These are phyloP conservation scores for Cacatua alba DNA, from an alignment of 2,113 vertebrate species.

Conservation along the genomic window DNA sequence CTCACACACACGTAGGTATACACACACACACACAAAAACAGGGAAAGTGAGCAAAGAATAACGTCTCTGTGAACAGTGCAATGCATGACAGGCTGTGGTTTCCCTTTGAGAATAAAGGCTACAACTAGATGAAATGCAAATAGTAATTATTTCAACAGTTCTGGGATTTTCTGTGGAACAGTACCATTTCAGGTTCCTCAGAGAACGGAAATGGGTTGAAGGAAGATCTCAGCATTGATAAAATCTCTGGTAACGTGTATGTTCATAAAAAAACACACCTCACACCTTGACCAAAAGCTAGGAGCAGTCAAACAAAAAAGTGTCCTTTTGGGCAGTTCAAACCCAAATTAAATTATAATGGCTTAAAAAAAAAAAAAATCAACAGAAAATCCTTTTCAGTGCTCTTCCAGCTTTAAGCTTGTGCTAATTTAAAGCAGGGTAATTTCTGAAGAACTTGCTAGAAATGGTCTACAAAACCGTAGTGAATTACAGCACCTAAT, in stretches of 20 bases:
- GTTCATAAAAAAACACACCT: neutral
- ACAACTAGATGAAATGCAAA: neutral
- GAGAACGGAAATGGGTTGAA: neutral
- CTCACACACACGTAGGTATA: neutral
- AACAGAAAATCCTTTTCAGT: neutral
- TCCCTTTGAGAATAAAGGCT: neutral
- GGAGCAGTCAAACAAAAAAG: neutral
- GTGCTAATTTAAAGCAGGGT: neutral
- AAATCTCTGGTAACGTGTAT: neutral
- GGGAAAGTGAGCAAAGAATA: neutral
- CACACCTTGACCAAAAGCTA: neutral
- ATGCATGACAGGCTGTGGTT: neutral
- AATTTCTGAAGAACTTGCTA: neutral
- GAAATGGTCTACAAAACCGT: neutral
- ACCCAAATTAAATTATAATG: neutral
- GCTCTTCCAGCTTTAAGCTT: neutral
- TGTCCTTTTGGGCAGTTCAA: neutral
- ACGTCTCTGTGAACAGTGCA: neutral
- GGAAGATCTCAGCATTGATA: neutral
- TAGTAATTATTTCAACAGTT: neutral
- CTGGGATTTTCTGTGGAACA: neutral
- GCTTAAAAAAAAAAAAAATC: neutral
- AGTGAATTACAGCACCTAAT: neutral
- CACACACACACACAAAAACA: neutral
- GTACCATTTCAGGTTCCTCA: neutral